These are phyloP conservation scores for Phoebastria nigripes DNA, from an alignment of 2,797 vertebrate genomes.

Conservation along the genomic window DNA sequence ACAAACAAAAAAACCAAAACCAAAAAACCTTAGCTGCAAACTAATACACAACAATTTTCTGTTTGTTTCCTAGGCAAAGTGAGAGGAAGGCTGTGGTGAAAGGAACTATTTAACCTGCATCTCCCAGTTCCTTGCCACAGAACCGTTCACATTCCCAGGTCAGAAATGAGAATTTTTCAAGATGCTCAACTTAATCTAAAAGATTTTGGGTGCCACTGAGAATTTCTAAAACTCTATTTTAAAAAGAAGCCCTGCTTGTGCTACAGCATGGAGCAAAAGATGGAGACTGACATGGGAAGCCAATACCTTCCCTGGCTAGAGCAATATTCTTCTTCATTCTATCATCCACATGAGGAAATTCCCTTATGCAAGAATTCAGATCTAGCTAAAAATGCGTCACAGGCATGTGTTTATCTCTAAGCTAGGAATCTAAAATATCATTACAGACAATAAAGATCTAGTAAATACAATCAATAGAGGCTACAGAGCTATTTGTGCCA, in stretches of 20 bases:
- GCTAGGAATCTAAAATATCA: neutral
- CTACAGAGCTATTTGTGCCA: neutral
- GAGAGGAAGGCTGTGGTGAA: neutral
- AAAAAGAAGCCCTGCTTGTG: neutral
- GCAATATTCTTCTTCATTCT: neutral
- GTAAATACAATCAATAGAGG: neutral
- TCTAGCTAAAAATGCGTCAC: neutral
- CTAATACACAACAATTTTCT: neutral
- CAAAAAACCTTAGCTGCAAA: neutral
- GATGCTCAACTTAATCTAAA: neutral
- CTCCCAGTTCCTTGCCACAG: neutral
- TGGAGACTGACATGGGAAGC: neutral
- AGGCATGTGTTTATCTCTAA: neutral
- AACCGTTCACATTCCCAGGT: neutral
- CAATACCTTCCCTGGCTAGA: neutral
- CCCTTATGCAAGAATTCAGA: neutral
- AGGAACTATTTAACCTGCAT: neutral
- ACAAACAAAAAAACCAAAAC: neutral
- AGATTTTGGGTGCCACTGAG: neutral
- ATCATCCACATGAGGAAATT: neutral
- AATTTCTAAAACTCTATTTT: neutral
- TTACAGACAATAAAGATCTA: neutral
- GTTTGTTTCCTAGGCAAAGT: neutral
- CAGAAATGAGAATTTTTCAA: neutral
- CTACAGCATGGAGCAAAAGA: neutral